Evolutionary conservation across 2,888 invertebrate species (phyloP), one percentile per base, ranked within the genome.

Genomic region (Trileptium ribeirensis): DNA sequence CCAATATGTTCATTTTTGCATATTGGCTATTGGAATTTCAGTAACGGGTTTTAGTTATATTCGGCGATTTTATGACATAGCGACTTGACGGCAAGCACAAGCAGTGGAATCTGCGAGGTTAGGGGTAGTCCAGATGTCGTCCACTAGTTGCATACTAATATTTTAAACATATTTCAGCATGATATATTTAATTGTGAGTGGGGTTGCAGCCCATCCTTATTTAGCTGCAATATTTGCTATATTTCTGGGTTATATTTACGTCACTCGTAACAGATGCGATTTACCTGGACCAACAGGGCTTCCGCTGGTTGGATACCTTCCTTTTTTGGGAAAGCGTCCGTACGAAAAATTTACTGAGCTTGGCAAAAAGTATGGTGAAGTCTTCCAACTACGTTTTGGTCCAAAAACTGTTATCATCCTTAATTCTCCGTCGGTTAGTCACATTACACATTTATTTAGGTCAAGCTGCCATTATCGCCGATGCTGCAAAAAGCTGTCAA

Each of bases 231-330:
- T 70, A 19, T 15, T n/a, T 15, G 70, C 36, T 31, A 36, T 70
- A 8, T 70, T 70, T 70, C 33, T 36, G 15, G 29, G 29, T 19
- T 70, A 70, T 36, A 33, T 19, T 8, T n/a, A 15, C 70, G 15
- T 70, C 8, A 70, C 15, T 15, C 77, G 77, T 15, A 75, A 36
- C 36, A 29, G 77, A 34, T 75, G 77, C n/a, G 36, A 36, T 8
- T 39, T 75, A n/a, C 77, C 77, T n/a, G 77, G 77, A 38, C 77
- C 77, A 33, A 75, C 37, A 37, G 77, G 77, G n/a, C 37, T 75
- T 2, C 77, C 77, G 8, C 3, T 75, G 2, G n/a, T 75, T 37
- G 77, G 77, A 3, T 37, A 75, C n/a, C 29, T 36, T 2, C 38
- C 77, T 3, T 75, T 75, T 75, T 33, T 75, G n/a, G 37, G 37